Evolutionary conservation across 2,113 vertebrate species (phyloP), one percentile per base, ranked within the genome.

Genomic region (Clarias gariepinus): DNA sequence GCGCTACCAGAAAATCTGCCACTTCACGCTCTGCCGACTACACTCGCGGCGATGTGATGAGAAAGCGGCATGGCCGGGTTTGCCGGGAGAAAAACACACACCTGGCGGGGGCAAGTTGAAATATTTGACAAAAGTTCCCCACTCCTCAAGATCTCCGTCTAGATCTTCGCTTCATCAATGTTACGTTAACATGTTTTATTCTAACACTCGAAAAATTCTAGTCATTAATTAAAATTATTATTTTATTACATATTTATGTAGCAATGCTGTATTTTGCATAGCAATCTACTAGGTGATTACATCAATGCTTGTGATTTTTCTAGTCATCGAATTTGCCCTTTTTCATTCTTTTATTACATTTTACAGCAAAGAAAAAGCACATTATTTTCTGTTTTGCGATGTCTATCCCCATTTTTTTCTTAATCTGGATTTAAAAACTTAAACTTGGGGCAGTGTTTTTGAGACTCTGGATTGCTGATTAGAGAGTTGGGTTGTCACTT

Each of bases 1-100:
- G 93, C 91, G 96, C 96, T 97, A 96, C 96, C 95, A 78, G 96
- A 97, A 97, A 98, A 98, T 98, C 95, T 95, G 94, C 94, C 96
- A 95, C 94, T 98, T 97, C 96, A 96, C 95, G 96, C 95, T 97
- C 95, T 92, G 94, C 85, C 89, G 94, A 95, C 92, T 90, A 36
- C 89, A 88, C 94, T 91, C 90, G 93, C 93, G 92, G 93, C 90
- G 58, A 89, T 91, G 91, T 92, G 94, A 92, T 89, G 93, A 93
- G 89, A 91, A 90, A 86, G 92, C 82, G 71, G 55, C 64, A 88
- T 52, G 41, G 81, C 68, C 23, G 21, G 76, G 83, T 79, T 52
- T 85, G 85, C 83, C 74, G 86, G 89, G 68, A 87, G 89, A 90
- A 89, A 82, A 81, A 85, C 87, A 86, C 87, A 90, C 71, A 87